These are phyloP conservation scores for Strongylocentrotus purpuratus DNA, from an alignment of 35 echinoderm and acorn worm species.

Conservation along the genomic window DNA sequence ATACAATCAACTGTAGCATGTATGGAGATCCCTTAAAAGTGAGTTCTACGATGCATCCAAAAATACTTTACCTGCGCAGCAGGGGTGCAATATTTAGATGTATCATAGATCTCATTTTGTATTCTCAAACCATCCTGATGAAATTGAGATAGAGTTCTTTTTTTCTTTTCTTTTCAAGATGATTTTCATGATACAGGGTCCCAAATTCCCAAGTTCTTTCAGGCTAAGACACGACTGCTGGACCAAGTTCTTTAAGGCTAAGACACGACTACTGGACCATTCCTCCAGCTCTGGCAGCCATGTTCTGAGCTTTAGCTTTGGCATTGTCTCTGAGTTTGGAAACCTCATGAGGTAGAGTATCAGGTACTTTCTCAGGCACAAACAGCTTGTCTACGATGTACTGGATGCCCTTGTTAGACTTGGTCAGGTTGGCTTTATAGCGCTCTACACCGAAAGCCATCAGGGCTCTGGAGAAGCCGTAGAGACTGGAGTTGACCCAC, in stretches of 20 bases:
- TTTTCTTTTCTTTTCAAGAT: background rate
- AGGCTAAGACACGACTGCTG: background rate
- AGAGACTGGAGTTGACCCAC: constrained; percentile 83
- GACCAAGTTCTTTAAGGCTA: background rate
- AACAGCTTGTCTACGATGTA: constrained; percentile 76
- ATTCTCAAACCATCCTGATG: too few species aligned
- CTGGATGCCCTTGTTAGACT: constrained; percentile 77
- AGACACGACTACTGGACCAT: background rate
- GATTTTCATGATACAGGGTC: background rate
- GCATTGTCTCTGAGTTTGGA: constrained; percentile 45
- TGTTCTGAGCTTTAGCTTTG: constrained; percentile 46
- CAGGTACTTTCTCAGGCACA: constrained; percentile 55
- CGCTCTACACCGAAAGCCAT: constrained; percentile 81
- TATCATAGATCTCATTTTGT: too few species aligned
- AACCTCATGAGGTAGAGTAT: constrained; percentile 30
- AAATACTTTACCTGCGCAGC: too few species aligned
- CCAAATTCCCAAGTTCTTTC: background rate
- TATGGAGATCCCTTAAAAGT: too few species aligned
- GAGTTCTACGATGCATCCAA: too few species aligned
- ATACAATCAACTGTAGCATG: background rate
- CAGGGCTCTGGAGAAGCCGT: constrained; percentile 68
- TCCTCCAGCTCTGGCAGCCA: constrained; percentile 10
- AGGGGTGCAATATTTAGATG: too few species aligned
- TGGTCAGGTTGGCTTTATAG: constrained; percentile 81
- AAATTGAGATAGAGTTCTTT: background rate